A percentile compares a stretch with the other conserved stretches of the same genome.
Evolutionary conservation across 2,797 vertebrate genomes (phyloP).

Genomic region (Salarias fasciatus): DNA sequence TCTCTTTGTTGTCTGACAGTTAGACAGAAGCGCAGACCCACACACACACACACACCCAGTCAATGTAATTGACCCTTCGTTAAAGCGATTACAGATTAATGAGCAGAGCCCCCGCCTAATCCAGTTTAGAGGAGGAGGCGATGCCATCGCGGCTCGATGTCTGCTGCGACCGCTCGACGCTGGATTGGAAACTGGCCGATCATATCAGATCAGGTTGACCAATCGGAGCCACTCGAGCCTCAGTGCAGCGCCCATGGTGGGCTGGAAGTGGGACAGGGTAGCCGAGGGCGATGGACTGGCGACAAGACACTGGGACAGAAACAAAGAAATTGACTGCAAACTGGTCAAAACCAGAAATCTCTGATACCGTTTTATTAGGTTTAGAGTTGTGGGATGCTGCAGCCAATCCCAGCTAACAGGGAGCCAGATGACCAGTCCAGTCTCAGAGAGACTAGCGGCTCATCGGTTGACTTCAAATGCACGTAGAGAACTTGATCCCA

Average conservation of each 20-base stretch:
- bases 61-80: slow-evolving; percentile 48
- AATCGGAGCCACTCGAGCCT: slow-evolving; percentile 35
- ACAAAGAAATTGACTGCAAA: no score
- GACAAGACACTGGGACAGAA: no score
- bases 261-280: neutral
- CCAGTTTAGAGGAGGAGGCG: slow-evolving; percentile 55
- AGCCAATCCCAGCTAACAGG: no score
- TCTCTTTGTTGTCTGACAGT: no score
- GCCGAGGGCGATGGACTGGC: no score
- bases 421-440: no score
- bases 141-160: slow-evolving; percentile 31
- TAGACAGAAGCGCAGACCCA: slow-evolving; percentile 5
- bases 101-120: slow-evolving; percentile 66
- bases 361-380: no score
- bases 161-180: neutral
- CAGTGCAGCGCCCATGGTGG: neutral
- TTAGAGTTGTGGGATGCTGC: no score
- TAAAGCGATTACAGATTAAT: slow-evolving; percentile 75
- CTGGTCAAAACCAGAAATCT: no score
- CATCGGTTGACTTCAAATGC: no score
- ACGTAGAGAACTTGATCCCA: no score
- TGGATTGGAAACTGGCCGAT: slow-evolving; percentile 20
- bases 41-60: neutral
- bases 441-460: no score
- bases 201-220: slow-evolving; percentile 42